These are phyloP conservation scores for Zonitis immaculata DNA, from an alignment of 2,888 invertebrate species.

Conservation along the genomic window DNA sequence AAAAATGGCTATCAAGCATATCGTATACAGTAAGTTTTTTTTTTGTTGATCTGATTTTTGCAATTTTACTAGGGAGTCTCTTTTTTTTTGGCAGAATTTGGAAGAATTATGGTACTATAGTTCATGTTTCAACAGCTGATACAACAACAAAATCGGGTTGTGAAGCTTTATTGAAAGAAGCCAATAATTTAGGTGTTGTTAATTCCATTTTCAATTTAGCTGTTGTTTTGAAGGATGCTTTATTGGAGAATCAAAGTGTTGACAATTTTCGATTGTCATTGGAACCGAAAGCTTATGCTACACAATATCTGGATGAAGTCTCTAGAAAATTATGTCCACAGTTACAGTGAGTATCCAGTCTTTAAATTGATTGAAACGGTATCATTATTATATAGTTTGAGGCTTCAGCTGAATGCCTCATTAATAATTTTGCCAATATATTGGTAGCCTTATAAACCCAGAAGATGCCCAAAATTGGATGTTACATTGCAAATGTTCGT, in stretches of 20 bases:
- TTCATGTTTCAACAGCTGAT: constrained; percentile 64
- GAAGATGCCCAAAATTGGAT: no score
- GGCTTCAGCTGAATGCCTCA: no score
- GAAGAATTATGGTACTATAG: constrained; percentile 54
- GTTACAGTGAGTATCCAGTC: constrained; percentile 6
- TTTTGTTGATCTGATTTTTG: no score
- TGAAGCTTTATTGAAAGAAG: constrained; percentile 59
- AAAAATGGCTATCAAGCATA: constrained; percentile 55
- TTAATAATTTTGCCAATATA: no score
- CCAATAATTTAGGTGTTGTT: constrained; percentile 62
- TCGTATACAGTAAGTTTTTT: constrained; percentile 5
- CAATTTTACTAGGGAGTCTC: no score
- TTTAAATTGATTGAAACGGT: no score
- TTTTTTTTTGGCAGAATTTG: background rate
- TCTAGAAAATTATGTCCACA: constrained; percentile 37
- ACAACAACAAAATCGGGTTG: constrained; percentile 65
- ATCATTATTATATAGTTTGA: no score
- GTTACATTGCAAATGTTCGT: no score
- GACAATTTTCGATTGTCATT: constrained; percentile 52
- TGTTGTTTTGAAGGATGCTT: constrained; percentile 54
- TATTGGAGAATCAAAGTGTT: constrained; percentile 53
- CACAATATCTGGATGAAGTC: constrained; percentile 65
- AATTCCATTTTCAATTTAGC: constrained; percentile 53
- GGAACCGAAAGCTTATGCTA: constrained; percentile 63
- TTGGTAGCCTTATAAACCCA: no score